phyloP scores from a whole-genome alignment of 2,888 invertebrate species.

The Drosophila suboccidentalis region DNA sequence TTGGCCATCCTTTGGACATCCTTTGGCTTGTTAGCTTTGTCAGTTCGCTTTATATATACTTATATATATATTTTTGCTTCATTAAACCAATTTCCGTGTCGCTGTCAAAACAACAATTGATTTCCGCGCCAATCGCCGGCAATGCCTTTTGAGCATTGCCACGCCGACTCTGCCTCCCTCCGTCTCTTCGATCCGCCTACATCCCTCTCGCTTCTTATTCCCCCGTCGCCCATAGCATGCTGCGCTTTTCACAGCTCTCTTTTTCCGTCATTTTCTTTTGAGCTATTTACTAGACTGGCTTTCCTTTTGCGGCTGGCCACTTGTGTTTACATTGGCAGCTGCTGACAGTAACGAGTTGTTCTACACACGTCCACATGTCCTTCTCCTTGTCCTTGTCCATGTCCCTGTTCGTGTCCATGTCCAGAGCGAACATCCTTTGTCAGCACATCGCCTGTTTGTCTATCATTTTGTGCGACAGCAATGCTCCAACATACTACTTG shows the following conservation, averaged over 20 bases:
- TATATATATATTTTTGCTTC: slow-evolving; percentile 69
- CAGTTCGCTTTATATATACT: slow-evolving; percentile 58
- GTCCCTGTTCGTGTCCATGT: slow-evolving; percentile 45
- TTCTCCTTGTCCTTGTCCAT: slow-evolving; percentile 28
- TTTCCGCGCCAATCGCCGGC: slow-evolving; percentile 79
- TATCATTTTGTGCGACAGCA: slow-evolving; percentile 60
- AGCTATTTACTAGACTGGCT: slow-evolving; percentile 53
- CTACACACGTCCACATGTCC: slow-evolving; percentile 72
- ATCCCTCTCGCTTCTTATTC: neutral
- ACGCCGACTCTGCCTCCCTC: neutral
- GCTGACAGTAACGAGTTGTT: slow-evolving; percentile 80
- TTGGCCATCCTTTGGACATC: slow-evolving; percentile 43
- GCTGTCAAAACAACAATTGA: slow-evolving; percentile 82
- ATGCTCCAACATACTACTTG: slow-evolving; percentile 55
- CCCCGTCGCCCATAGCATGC: neutral
- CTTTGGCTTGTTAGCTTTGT: slow-evolving; percentile 77
- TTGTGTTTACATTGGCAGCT: slow-evolving; percentile 80
- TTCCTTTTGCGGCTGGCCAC: slow-evolving; percentile 75
- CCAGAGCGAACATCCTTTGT: slow-evolving; percentile 68
- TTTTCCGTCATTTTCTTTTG: slow-evolving; percentile 34
- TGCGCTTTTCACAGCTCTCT: slow-evolving; percentile 51
- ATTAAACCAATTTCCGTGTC: slow-evolving; percentile 81
- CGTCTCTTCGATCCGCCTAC: neutral
- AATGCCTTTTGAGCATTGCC: slow-evolving; percentile 52
- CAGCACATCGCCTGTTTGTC: slow-evolving; percentile 77